These are phyloP conservation scores for Rallus limicola DNA, from an alignment of 2,113 vertebrate species.

Conservation along the genomic window DNA sequence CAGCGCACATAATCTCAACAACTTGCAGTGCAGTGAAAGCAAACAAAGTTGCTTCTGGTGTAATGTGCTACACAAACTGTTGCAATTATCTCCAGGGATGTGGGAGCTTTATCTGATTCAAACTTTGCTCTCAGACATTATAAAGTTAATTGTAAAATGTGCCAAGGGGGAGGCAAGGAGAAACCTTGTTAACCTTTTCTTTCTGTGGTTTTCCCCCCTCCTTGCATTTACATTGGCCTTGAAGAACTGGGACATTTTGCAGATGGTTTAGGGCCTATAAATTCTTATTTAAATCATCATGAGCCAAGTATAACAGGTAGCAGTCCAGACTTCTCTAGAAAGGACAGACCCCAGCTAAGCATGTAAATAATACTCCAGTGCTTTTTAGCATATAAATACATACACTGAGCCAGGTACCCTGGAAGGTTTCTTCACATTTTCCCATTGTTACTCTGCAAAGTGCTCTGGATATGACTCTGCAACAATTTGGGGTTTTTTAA, in stretches of 20 bases:
- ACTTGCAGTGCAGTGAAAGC: neutral
- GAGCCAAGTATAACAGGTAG: constrained; percentile 75
- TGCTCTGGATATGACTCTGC: neutral
- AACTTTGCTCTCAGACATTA: neutral
- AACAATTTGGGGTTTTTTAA: neutral
- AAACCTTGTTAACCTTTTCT: constrained; percentile 50
- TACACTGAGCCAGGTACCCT: neutral
- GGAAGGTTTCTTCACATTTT: constrained; percentile 12
- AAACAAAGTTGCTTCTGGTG: neutral
- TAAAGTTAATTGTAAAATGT: constrained; percentile 17
- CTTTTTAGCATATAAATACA: constrained; percentile 50
- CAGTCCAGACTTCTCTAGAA: constrained; percentile 73
- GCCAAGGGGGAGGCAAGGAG: neutral
- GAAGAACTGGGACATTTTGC: constrained; percentile 62
- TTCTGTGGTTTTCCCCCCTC: constrained; percentile 17
- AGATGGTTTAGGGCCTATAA: constrained; percentile 71
- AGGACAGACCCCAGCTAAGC: constrained; percentile 66
- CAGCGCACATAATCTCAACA: neutral
- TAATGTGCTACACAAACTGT: neutral
- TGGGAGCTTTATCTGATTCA: neutral
- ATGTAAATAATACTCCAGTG: constrained; percentile 60
- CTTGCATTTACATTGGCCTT: constrained; percentile 60
- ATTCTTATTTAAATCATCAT: constrained; percentile 64
- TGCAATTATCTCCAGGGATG: constrained; percentile 8
- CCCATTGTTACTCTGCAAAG: constrained; percentile 32